Percentiles rank a stretch among this genome's conserved stretches.
These are phyloP conservation scores for Scomber scombrus DNA, from an alignment of 2,113 vertebrate species.

Conservation along the genomic window DNA sequence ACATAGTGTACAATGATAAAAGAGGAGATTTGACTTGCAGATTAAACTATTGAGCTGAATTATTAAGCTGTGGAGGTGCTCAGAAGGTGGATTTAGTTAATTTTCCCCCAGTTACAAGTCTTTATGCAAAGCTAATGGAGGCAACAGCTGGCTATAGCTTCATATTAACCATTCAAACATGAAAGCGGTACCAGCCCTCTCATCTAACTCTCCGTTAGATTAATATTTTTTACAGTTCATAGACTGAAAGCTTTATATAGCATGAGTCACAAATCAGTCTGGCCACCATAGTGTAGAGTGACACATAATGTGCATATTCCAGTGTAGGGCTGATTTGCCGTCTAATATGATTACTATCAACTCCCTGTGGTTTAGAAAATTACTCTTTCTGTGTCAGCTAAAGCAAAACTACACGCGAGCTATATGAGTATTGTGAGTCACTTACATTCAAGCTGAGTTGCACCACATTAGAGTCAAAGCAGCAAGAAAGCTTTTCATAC, in stretches of 20 bases:
- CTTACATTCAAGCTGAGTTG: conserved; percentile 1
- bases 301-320: conserved; percentile 25
- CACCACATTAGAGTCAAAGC: conserved; percentile 14
- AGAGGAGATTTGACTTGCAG: no score
- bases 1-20: no score
- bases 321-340: not conserved
- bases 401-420: conserved; percentile 15
- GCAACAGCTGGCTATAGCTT: not conserved
- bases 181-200: not conserved
- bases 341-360: conserved; percentile 52
- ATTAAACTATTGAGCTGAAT: no score
- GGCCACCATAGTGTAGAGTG: not conserved
- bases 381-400: conserved; percentile 15
- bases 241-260: not conserved
- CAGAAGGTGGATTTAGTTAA: no score
- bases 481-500: conserved; percentile 8
- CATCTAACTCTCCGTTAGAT: not conserved
- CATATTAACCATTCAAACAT: not conserved
- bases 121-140: not conserved
- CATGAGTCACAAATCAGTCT: not conserved
- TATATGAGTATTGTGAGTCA: conserved; percentile 36
- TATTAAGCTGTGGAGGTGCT: no score
- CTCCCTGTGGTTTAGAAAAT: conserved; percentile 2
- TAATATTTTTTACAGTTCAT: not conserved
- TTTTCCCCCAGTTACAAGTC: not conserved